Conservation (phyloP, 2,113 vertebrate genomes). For the Myanophis thanlyinensis region DNA sequence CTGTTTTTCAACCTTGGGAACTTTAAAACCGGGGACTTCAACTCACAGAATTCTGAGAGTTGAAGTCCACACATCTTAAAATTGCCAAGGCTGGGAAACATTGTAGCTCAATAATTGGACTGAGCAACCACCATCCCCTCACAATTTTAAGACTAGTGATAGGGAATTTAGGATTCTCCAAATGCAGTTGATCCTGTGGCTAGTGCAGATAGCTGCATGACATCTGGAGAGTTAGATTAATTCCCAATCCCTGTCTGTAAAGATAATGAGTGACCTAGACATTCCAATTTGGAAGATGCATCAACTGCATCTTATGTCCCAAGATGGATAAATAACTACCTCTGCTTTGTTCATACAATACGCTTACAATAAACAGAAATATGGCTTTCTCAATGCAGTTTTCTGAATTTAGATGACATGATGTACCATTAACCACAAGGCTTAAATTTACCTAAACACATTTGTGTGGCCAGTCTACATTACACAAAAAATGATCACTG, state of each 20-base stretch:
- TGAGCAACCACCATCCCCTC: neutral
- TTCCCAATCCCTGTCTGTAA: neutral
- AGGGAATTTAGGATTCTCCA: neutral
- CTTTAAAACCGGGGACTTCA: neutral
- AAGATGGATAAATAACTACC: neutral
- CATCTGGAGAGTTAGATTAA: neutral
- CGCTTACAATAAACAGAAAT: neutral
- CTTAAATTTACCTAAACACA: neutral
- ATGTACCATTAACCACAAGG: neutral
- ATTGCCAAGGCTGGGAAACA: neutral
- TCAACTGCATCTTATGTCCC: neutral
- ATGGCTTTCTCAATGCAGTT: neutral
- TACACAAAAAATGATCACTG: neutral
- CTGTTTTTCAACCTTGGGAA: neutral
- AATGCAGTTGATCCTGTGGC: neutral
- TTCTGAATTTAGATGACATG: neutral
- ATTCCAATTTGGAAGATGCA: neutral
- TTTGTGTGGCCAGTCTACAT: neutral
- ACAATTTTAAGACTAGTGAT: neutral
- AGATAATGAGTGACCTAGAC: neutral
- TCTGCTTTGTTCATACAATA: neutral
- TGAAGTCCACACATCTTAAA: neutral
- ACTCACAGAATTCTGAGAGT: neutral
- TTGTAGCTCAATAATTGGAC: neutral
- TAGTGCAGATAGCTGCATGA: neutral